Evolutionary conservation across 2,797 vertebrate genomes (phyloP), one percentile per base, ranked within the genome.

Genomic region (Furcifer pardalis): DNA sequence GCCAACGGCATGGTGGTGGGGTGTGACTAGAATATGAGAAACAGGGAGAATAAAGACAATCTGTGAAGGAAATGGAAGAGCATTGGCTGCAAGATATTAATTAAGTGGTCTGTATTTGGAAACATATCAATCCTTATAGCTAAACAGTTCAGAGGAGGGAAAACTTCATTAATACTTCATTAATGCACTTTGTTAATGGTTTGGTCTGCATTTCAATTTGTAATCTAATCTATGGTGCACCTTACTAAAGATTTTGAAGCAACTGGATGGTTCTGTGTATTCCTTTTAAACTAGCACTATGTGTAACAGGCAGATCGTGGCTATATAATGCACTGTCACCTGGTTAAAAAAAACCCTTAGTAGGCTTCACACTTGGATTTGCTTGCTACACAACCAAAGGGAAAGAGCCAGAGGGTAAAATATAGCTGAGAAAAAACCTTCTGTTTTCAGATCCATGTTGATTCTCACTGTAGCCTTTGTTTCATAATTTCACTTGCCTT

Each of bases 21-120:
- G 59, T 92, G 91, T 93, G 93, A 93, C 88, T 90, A 84, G 92
- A 93, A 92, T 90, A 88, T 76, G 4, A 79, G 88, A 90, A 88
- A 62, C 1, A 84, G 9, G 86, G 89, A 85, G 82, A 0, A 42
- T 42, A 1, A 2, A n/a, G 60, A 89, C 66, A 89, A 84, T 17
- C 73, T 65, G 77, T 40, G 79, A 82, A 82, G 44, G 32, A 77
- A 46, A 40, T 30, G 25, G 71, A 77, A 63, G 63, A 52, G 79
- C 56, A 69, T 66, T n/a, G 23, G 21, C 60, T 80, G 60, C 69
- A 85, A 68, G 60, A 71, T 2, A 68, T 77, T 72, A 77, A 86
- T 86, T 71, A 77, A 27, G 83, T 71, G 44, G 49, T 86, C 86
- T 84, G 59, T 86, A 85, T 88, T 82, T 90, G 90, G 89, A 79